Evolutionary conservation across 2,797 vertebrate species (phyloP), one percentile per base, ranked within the genome.

Genomic region (Neosilurus mollespiculum): DNA sequence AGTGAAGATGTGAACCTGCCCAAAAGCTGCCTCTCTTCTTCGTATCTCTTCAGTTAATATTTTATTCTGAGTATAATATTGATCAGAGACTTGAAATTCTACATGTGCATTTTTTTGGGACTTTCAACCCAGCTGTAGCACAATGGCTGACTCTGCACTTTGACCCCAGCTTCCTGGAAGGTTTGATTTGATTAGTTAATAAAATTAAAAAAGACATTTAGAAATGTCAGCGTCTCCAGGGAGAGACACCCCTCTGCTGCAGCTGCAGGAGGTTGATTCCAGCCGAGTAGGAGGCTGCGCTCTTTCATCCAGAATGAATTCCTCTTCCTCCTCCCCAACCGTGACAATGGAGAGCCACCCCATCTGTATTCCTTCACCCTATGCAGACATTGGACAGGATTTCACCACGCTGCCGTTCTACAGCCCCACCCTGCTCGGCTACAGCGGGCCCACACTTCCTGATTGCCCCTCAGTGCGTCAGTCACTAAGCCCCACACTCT

Each of bases 291-390:
- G 84, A 75, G 91, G 94, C 81, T 83, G 86, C 59, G 92, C 91
- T 84, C 93, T 95, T 51, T 94, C 95, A 0, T 88, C 96, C 1
- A n/a, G 88, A 79, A 94, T 96, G 89, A 91, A 91, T 91, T 92
- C 94, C 91, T 92, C 94, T 54, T 89, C 71, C 51, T 73, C 92
- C 26, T 90, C 93, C 0, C 86, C 91, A 0, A 56, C 95, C 81
- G 73, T 93, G 75, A 78, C 94, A 78, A 90, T 95, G 5, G 94
- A 94, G 76, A 93, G 93, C 14, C 94, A 95, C 37, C 93, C 96
- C 11, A 87, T 97, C 86, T 98, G 96, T 87, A 95, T 98, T 82
- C 95, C 96, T 8, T 95, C 97, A 0, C 96, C 97, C 0, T 98
- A 97, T 67, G 88, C 95, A 15, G 97, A 99, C 30, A 94, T 91